These are phyloP conservation scores for Turnix velox DNA, from an alignment of 2,113 vertebrate genomes.

Conservation along the genomic window DNA sequence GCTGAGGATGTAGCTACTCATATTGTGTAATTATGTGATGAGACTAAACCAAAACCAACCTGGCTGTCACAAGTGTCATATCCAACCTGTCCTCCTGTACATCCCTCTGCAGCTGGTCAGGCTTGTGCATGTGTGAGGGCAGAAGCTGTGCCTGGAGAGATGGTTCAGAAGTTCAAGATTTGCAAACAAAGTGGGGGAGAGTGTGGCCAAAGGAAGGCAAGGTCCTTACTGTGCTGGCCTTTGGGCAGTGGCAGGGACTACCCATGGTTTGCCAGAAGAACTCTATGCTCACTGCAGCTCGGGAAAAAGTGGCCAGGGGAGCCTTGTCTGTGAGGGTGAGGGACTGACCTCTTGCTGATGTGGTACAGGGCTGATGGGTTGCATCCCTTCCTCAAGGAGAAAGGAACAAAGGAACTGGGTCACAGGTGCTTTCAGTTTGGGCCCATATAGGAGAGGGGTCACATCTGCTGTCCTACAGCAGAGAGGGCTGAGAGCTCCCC, in stretches of 20 bases:
- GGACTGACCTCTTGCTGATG: neutral
- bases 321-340: neutral
- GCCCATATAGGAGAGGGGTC: neutral
- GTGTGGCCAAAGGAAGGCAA: neutral
- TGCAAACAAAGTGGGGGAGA: neutral
- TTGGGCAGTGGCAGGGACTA: neutral
- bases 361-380: neutral
- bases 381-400: neutral
- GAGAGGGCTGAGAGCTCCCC: neutral
- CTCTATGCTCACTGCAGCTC: neutral
- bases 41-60: neutral
- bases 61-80: neutral
- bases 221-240: neutral
- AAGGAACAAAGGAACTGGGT: neutral
- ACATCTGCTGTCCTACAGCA: neutral
- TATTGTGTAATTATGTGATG: neutral
- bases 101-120: accelerated
- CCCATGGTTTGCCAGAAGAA: accelerated
- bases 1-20: neutral
- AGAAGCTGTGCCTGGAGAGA: neutral
- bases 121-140: neutral
- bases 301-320: neutral
- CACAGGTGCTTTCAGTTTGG: neutral
- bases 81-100: neutral
- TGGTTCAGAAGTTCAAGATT: neutral